Base-by-base conservation (phyloP, 2,113 vertebrate genomes). In the Syngnathus floridae region DNA sequence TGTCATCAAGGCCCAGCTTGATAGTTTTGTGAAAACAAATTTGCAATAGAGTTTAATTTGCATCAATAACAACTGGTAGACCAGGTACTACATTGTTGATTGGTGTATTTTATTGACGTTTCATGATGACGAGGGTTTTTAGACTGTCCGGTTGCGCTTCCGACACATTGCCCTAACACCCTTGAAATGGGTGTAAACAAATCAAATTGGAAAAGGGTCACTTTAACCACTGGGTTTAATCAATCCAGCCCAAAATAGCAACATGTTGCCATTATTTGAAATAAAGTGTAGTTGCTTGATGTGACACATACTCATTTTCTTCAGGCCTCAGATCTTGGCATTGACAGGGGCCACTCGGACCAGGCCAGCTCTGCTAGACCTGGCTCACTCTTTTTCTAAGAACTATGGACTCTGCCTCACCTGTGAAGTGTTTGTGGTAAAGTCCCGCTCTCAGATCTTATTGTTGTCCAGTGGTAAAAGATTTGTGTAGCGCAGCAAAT, bases 301-400 rank as follows among this genome's bases (percentile, higher is more conserved):
- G 35, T 55, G 26, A 55, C 12, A 4, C n/a, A 7, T 19, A 10
- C 21, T 54, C 4, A 0, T 56, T 56, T 5, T 61, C 16, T 37
- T 66, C 84, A 99, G 97, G 81, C 97, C 96, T 49, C 95, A 98
- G 82, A 94, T 95, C 65, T 86, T 99, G 41, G 88, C 88, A 45
- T 66, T 99, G 82, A 95, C 94, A 1, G 97, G 94, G 64, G 84
- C 87, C 40, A 91, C 92, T 22, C 92, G 92, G 87, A 79, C 76
- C 60, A 93, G 96, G 70, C 97, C 97, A 9, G 94, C 96, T 63
- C 91, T 99, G 46, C 83, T 99, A 10, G 96, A 98, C 77, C 86
- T 99, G 69, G 92, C 94, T 2, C 92, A 96, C 2, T 91, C 92
- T 54, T 88, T 99, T 69, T 91, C 95, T 0, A 99, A 98, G 86